Percentiles rank a stretch among this genome's conserved stretches.
Conservation (phyloP, 2,888 invertebrate genomes). For the Temnothorax unifasciatus region DNA sequence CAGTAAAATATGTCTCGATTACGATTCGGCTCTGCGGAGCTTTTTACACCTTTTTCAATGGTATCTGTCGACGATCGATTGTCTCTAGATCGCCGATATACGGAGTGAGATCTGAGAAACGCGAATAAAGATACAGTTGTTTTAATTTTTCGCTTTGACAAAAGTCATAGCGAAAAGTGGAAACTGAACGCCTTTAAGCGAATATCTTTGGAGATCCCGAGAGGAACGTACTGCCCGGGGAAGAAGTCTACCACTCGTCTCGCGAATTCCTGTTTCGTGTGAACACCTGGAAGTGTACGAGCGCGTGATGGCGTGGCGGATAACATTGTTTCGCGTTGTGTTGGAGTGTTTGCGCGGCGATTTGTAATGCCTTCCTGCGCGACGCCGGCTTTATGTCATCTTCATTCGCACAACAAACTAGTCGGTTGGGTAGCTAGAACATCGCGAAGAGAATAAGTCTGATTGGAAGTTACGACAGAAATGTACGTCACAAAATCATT, state of each 20-base stretch:
- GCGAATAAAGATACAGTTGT: neutral
- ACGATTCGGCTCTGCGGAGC: slow-evolving; percentile 6
- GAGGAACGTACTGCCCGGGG: neutral
- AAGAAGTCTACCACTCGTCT: slow-evolving; percentile 19
- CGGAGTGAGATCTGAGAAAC: neutral
- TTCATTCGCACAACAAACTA: slow-evolving; percentile 67
- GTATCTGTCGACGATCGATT: slow-evolving; percentile 15
- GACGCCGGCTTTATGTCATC: slow-evolving; percentile 73
- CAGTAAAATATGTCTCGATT: slow-evolving; percentile 45
- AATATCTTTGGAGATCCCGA: neutral
- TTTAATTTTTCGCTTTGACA: slow-evolving; percentile 1
- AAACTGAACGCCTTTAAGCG: neutral
- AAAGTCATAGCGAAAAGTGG: neutral
- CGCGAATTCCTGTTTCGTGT: slow-evolving; percentile 78
- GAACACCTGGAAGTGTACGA: slow-evolving; percentile 73
- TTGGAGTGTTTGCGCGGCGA: slow-evolving; percentile 61
- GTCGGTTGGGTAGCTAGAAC: slow-evolving; percentile 39
- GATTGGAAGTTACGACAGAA: neutral
- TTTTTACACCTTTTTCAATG: slow-evolving; percentile 11
- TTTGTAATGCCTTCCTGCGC: slow-evolving; percentile 64
- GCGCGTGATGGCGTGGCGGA: slow-evolving; percentile 75
- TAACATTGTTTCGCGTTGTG: slow-evolving; percentile 77
- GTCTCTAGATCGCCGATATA: neutral
- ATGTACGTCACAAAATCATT: neutral
- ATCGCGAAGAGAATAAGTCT: slow-evolving; percentile 6